Base-by-base conservation (phyloP, 2,888 invertebrate genomes). In the Cheilosia vernalis region DNA sequence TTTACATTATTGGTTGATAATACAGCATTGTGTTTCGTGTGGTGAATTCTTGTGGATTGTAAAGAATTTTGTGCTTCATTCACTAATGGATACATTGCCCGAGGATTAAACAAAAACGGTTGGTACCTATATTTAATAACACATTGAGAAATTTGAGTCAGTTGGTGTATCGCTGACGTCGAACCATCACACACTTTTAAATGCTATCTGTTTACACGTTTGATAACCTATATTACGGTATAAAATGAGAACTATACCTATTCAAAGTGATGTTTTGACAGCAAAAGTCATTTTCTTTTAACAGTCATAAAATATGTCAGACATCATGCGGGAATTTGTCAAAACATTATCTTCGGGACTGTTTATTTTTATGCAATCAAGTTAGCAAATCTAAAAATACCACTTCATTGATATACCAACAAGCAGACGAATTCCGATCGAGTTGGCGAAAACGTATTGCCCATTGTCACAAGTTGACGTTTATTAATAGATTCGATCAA, bases 41-140 rank as follows among this genome's bases (percentile, higher is more conserved):
- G 27, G 58, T 58, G 58, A 70, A 82, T 69, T 60, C 58, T 58
- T 37, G 37, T 1, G 37, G 37, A 37, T 37, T 37, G 30, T 30
- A 19, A 17, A 37, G 27, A 27, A 30, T n/a, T n/a, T 33, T 58
- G 40, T 51, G 47, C 24, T 21, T 60, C 21, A 19, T 30, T 53
- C 19, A 55, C 24, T 73, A 17, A 61, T 77, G 77, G 77, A 73
- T 63, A 72, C 72, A 56, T 72, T 78, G 61, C n/a, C 49, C 42
- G 47, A 67, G 83, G 83, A 83, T 83, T 83, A 80, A 67, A 27
- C 42, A 60, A 9, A 42, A 47, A 49, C 76, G 82, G 82, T 82
- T 72, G 60, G 82, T 83, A 76, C 19, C n/a, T n/a, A 21, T 21
- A 21, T 6, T 17, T 37, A 10, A 40, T 2, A 6, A 37, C 4